These are phyloP conservation scores for Falco berigora DNA, from an alignment of 2,797 vertebrate genomes.

Conservation along the genomic window DNA sequence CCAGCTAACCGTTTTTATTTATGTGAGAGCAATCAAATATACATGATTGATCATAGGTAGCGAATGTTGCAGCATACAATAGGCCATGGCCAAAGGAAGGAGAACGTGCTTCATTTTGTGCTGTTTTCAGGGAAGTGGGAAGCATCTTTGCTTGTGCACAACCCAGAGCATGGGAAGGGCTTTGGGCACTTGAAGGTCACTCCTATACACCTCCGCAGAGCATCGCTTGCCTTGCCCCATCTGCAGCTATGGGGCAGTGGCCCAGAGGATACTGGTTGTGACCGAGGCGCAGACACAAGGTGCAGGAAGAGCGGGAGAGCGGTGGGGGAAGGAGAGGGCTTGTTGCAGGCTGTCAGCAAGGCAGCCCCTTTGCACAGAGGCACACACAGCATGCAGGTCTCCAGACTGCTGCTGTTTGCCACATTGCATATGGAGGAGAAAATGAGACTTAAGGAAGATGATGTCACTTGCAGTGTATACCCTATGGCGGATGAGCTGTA, in stretches of 20 bases:
- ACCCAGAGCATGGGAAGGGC: neutral
- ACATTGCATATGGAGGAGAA: accelerated
- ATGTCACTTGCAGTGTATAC: neutral
- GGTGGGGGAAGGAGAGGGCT: neutral
- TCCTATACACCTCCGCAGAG: neutral
- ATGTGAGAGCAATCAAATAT: neutral
- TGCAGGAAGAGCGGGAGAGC: accelerated
- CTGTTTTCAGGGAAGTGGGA: neutral
- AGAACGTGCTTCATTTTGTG: neutral
- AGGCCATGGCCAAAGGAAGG: neutral
- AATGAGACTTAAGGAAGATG: neutral
- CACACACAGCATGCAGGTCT: neutral
- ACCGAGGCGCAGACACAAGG: neutral
- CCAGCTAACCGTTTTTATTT: neutral
- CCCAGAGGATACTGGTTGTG: accelerated
- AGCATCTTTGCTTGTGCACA: neutral
- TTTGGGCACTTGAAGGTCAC: neutral
- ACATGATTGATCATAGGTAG: neutral
- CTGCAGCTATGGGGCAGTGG: accelerated
- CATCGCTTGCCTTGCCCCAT: accelerated
- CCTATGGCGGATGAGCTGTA: neutral
- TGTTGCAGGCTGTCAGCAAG: neutral
- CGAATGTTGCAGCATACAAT: neutral
- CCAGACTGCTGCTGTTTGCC: neutral
- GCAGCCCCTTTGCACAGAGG: neutral